A percentile compares a stretch with the other conserved stretches of the same genome.
phyloP scores from a whole-genome alignment of 2,888 invertebrate genomes.

The Zaprionus lineosus region DNA sequence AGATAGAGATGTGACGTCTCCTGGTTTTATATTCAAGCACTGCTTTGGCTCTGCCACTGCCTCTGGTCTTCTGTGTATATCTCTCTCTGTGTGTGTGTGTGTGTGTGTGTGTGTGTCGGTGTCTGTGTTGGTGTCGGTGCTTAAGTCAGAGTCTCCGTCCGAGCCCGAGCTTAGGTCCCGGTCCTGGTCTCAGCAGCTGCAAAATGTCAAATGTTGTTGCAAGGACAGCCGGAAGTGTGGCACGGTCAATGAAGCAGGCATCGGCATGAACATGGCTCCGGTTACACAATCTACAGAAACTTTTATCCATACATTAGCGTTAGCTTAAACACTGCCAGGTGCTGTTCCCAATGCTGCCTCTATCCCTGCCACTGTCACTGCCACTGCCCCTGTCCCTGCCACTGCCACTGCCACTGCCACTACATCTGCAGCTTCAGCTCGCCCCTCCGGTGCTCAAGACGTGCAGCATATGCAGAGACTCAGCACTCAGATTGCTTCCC shows the following conservation, averaged over 20 bases:
- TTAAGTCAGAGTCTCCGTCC: neutral
- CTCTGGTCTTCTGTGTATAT: neutral
- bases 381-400: too few relatives aligned
- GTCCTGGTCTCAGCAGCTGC: slow-evolving; percentile 35
- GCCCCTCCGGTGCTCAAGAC: neutral
- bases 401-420: too few relatives aligned
- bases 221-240: slow-evolving; percentile 47
- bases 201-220: slow-evolving; percentile 62
- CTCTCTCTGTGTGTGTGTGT: too few relatives aligned
- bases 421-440: neutral
- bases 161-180: neutral
- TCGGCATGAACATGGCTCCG: neutral
- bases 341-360: slow-evolving; percentile 1
- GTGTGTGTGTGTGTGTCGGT: too few relatives aligned
- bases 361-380: too few relatives aligned
- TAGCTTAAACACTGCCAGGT: slow-evolving; percentile 25
- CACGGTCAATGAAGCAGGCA: slow-evolving; percentile 30
- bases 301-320: slow-evolving; percentile 26
- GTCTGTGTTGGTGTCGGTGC: neutral
- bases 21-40: slow-evolving; percentile 15
- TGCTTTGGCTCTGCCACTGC: neutral
- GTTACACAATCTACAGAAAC: slow-evolving; percentile 15
- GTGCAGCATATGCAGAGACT: neutral
- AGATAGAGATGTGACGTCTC: slow-evolving; percentile 14
- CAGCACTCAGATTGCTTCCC: neutral